Evolutionary conservation across 2,888 invertebrate genomes (phyloP).

Genomic region (Perithous albicinctus): DNA sequence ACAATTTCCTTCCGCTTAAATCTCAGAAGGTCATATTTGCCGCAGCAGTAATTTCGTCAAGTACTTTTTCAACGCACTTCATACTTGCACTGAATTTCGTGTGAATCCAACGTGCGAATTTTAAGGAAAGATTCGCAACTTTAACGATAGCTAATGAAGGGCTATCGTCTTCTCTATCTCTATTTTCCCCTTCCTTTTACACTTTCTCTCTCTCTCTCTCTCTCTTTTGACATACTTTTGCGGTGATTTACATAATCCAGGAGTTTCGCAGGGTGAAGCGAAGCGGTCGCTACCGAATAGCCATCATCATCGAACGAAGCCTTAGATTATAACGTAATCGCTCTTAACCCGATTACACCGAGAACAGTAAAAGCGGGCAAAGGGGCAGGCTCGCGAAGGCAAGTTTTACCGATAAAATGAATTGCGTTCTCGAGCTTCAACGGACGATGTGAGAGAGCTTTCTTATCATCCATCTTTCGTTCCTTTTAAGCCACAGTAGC

Average conservation of each 20-base stretch:
- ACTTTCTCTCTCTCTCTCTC: too few species aligned
- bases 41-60: background rate
- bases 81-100: too few species aligned
- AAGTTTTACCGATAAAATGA: constrained; percentile 53
- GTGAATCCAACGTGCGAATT: too few species aligned
- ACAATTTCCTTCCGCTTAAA: constrained; percentile 14
- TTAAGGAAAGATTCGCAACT: too few species aligned
- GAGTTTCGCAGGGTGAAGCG: background rate
- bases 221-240: constrained; percentile 1
- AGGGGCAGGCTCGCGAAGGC: background rate
- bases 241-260: background rate
- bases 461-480: constrained; percentile 25
- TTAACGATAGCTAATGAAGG: background rate
- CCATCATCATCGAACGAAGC: constrained; percentile 51
- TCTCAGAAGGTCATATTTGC: background rate
- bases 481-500: background rate
- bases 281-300: constrained; percentile 10
- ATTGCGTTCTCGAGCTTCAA: constrained; percentile 56
- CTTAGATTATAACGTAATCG: constrained; percentile 60
- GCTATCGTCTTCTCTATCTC: background rate
- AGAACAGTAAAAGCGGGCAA: constrained; percentile 28
- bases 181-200: background rate
- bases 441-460: constrained; percentile 39
- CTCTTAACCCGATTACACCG: constrained; percentile 60
- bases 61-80: background rate